These are phyloP conservation scores for Poeciliopsis turneri DNA, from an alignment of 2,797 vertebrate genomes.

Conservation along the genomic window DNA sequence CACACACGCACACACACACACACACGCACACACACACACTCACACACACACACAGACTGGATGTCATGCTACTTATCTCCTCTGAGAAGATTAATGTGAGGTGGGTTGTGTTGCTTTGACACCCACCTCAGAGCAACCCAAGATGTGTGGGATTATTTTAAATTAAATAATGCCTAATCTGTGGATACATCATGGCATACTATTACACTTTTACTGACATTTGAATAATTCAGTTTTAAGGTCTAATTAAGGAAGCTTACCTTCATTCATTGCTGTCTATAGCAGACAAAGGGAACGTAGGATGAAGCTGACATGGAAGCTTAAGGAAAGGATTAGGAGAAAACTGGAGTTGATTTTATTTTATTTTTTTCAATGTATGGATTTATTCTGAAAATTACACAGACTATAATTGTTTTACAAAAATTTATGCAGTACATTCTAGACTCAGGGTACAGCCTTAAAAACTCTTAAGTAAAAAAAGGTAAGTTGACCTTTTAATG, in stretches of 20 bases:
- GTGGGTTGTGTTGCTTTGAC: background rate
- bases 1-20: background rate
- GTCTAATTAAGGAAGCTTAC: background rate
- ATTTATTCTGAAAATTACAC: background rate
- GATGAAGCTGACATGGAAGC: background rate
- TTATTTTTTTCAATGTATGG: background rate
- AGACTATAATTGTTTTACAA: background rate
- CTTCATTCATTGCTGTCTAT: background rate
- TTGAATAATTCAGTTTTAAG: background rate
- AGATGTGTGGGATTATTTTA: background rate
- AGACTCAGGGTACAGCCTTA: too few species aligned
- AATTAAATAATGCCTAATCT: background rate
- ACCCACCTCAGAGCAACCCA: too few species aligned
- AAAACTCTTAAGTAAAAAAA: too few species aligned
- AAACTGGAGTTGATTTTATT: background rate
- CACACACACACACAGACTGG: background rate
- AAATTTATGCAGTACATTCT: background rate
- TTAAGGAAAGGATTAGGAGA: background rate
- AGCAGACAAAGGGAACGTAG: background rate
- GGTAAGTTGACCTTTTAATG: too few species aligned
- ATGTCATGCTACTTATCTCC: background rate
- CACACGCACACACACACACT: background rate
- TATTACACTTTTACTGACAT: background rate
- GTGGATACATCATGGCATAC: background rate
- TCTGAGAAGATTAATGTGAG: background rate